Evolutionary conservation across 2,888 invertebrate species (phyloP), one percentile per base, ranked within the genome.

Genomic region (Sussaba pulchella): DNA sequence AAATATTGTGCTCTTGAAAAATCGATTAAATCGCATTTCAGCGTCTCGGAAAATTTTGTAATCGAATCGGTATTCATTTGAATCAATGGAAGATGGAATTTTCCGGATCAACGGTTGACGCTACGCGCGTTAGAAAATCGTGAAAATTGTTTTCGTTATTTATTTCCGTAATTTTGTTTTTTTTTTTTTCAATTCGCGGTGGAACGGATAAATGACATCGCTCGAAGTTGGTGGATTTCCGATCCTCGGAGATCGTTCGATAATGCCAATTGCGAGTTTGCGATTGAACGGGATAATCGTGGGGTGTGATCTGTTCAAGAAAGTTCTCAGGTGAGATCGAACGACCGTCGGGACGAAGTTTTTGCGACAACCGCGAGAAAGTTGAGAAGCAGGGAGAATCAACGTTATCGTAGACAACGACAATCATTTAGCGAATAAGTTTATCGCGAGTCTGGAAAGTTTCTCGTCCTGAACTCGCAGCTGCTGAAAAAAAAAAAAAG

Each of bases 301-400:
- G 81, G 85, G 85, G 82, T 84, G 85, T 74, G 86, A 85, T 81
- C 81, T 87, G 6, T 83, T 85, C 70, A 87, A 85, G 75, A 88
- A 88, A 85, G 86, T 88, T 74, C 77, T 86, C 57, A 88, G 88
- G 87, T 89, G 88, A 89, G 82, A 80, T 43, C 70, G 39, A 47
- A 36, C 31, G 41, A 63, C 3, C 5, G 10, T 52, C 39, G 21
- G 36, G n/a, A n/a, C n/a, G 8, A 66, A 6, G 57, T 39, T 14
- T 21, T 14, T 39, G 24, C n/a, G 19, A n/a, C n/a, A n/a, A n/a
- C n/a, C 36, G 14, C 4, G 36, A 36, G n/a, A 50, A 0, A 61
- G 31, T 14, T 57, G 64, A 43, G 67, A 43, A 54, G 54, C 24
- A 41, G 17, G n/a, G 14, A 10, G 24, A 61, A 61, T 17, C 36